Conservation (phyloP, 2,797 vertebrate species). For the Alosa sapidissima region DNA sequence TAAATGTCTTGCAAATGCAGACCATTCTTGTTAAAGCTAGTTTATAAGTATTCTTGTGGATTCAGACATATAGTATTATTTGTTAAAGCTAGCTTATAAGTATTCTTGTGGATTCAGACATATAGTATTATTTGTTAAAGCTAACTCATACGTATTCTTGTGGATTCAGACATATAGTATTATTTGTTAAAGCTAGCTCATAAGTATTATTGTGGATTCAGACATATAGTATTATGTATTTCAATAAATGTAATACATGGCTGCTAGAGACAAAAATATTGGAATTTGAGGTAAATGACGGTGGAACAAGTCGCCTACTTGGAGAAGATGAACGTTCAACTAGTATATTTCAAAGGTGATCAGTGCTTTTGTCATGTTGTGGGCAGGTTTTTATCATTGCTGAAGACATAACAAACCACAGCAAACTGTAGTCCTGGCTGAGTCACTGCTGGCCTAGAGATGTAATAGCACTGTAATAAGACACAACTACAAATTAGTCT, state of each 20-base stretch:
- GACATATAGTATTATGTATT: neutral
- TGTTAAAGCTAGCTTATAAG: too few species aligned
- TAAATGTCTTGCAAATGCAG: too few species aligned
- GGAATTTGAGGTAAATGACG: neutral
- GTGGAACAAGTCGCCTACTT: neutral
- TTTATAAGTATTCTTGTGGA: too few species aligned
- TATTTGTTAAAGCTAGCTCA: too few species aligned
- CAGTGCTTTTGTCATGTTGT: neutral
- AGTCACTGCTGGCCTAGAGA: neutral
- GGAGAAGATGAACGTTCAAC: neutral
- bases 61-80: too few species aligned
- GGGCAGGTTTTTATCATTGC: neutral
- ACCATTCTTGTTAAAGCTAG: too few species aligned
- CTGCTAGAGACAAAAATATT: neutral
- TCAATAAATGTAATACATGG: neutral
- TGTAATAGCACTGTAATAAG: too few species aligned
- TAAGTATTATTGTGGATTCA: neutral
- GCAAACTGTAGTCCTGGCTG: neutral
- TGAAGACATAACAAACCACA: neutral
- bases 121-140: neutral
- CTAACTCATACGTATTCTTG: too few species aligned
- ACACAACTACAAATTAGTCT: too few species aligned
- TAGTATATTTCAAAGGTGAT: neutral
- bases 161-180: too few species aligned
- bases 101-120: neutral